Conservation (phyloP, 2,113 vertebrate species). For the Rhagologus leucostigma region DNA sequence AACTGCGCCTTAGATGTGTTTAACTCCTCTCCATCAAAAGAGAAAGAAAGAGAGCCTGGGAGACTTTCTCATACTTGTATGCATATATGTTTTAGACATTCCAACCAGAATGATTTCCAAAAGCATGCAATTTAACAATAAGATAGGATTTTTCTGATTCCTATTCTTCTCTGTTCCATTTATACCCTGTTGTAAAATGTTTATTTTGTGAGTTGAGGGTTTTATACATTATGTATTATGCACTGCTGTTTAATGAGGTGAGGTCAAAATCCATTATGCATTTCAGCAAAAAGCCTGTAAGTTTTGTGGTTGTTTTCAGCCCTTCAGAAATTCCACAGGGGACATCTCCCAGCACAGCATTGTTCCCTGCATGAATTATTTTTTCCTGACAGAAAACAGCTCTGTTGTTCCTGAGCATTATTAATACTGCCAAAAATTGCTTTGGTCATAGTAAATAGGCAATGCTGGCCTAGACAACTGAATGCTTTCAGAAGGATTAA, state of each 20-base stretch:
- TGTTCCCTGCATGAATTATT: neutral
- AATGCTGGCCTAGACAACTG: neutral
- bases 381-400: neutral
- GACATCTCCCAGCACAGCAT: neutral
- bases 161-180: neutral
- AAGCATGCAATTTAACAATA: neutral
- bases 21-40: neutral
- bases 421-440: neutral
- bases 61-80: neutral
- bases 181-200: neutral
- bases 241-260: conserved; percentile 9
- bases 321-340: neutral
- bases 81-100: neutral
- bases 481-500: neutral
- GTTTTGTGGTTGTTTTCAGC: neutral
- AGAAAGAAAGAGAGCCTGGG: neutral
- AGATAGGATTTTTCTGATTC: neutral
- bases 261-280: conserved; percentile 11
- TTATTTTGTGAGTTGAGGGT: neutral
- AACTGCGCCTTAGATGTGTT: neutral
- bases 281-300: neutral
- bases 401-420: neutral
- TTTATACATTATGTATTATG: neutral
- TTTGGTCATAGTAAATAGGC: neutral
- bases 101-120: neutral